phyloP scores from a whole-genome alignment of 2,113 vertebrate species.

The Silurus asotus region DNA sequence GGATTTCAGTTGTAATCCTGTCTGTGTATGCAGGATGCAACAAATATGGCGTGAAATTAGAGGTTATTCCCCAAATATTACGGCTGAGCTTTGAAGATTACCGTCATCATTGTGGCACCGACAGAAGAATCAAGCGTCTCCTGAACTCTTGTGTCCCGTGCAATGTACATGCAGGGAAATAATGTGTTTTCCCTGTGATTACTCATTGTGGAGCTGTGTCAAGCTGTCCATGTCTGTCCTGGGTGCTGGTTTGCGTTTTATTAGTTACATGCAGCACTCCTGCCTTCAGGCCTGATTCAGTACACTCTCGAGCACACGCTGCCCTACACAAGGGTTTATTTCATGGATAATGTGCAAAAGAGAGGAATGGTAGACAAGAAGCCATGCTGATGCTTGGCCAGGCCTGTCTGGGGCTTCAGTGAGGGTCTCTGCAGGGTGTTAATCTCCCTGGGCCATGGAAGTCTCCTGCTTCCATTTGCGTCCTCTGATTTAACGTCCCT shows the following conservation, averaged over 20 bases:
- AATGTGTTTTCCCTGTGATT: slow-evolving; percentile 8
- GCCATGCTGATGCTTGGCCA: slow-evolving; percentile 52
- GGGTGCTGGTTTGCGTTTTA: slow-evolving; percentile 26
- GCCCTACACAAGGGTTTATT: slow-evolving; percentile 33
- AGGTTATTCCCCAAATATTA: slow-evolving; percentile 67
- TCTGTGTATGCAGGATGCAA: slow-evolving; percentile 68
- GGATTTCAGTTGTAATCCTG: slow-evolving; percentile 75
- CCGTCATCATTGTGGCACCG: slow-evolving; percentile 44
- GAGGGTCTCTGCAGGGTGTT: slow-evolving; percentile 73
- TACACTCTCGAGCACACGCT: background rate
- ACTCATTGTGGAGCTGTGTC: background rate
- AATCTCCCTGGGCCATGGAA: slow-evolving; percentile 90
- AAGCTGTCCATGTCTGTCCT: slow-evolving; percentile 21
- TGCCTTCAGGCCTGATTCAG: slow-evolving; percentile 29
- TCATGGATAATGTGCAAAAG: slow-evolving; percentile 62
- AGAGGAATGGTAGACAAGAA: slow-evolving; percentile 56
- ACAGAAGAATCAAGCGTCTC: slow-evolving; percentile 41
- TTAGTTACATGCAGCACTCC: slow-evolving; percentile 39
- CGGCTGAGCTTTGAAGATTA: slow-evolving; percentile 58
- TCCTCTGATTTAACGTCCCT: slow-evolving; percentile 85
- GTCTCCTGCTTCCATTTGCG: slow-evolving; percentile 75
- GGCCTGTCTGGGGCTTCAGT: slow-evolving; percentile 70
- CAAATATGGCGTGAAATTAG: slow-evolving; percentile 79
- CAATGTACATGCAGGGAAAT: slow-evolving; percentile 17
- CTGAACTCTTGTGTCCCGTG: slow-evolving; percentile 35